These are phyloP conservation scores for Opisthograptis luteolata DNA, from an alignment of 2,888 invertebrate species.

Conservation along the genomic window DNA sequence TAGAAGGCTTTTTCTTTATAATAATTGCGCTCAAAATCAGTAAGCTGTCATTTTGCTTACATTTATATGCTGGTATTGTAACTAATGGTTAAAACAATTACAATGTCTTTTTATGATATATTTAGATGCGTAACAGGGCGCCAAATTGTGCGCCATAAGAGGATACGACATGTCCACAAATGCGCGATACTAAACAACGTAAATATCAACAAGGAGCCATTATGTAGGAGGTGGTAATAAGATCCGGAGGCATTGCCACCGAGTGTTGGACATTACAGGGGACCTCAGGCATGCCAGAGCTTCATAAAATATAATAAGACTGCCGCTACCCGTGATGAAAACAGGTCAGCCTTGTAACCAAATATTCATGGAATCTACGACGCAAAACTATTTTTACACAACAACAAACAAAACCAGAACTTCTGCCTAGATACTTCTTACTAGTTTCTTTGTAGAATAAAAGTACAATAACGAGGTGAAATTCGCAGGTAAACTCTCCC, in stretches of 20 bases:
- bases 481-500: neutral
- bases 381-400: conserved; percentile 20
- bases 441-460: neutral
- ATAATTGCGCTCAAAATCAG: no score
- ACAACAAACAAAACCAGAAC: conserved; percentile 7
- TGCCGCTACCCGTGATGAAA: conserved; percentile 58
- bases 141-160: conserved; percentile 18
- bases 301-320: conserved; percentile 81
- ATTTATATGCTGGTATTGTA: no score
- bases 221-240: conserved; percentile 65
- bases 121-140: conserved; percentile 13
- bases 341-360: conserved; percentile 52
- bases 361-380: conserved; percentile 25
- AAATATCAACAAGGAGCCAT: conserved; percentile 57
- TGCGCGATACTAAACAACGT: conserved; percentile 34
- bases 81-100: no score
- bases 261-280: conserved; percentile 64
- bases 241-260: conserved; percentile 61
- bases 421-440: neutral
- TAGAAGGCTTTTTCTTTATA: no score
- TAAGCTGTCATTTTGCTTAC: no score
- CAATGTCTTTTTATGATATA: no score
- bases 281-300: conserved; percentile 65
- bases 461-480: conserved; percentile 1
- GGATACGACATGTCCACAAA: conserved; percentile 19